These are phyloP conservation scores for Erebia epiphron DNA, from an alignment of 2,888 invertebrate genomes.

Conservation along the genomic window DNA sequence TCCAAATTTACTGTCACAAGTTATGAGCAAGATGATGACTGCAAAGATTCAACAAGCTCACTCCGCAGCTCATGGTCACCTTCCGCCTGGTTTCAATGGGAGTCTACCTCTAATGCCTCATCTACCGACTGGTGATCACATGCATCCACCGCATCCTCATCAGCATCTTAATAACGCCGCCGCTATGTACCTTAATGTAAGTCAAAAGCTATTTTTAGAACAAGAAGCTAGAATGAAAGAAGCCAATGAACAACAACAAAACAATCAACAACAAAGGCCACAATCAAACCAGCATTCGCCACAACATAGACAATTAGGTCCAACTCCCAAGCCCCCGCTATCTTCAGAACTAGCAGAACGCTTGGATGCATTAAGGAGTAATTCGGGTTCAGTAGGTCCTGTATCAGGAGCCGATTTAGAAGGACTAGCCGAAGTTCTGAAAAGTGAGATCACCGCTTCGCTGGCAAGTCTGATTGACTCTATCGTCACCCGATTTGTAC, in stretches of 20 bases:
- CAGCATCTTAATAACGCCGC: conserved; percentile 85
- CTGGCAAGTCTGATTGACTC: conserved; percentile 93
- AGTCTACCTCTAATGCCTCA: conserved; percentile 82
- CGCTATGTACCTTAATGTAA: conserved; percentile 90
- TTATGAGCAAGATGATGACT: conserved; percentile 86
- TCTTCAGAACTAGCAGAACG: conserved; percentile 90
- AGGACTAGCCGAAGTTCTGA: conserved; percentile 94
- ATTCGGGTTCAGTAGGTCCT: conserved; percentile 85
- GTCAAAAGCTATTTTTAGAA: conserved; percentile 90
- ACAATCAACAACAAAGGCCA: conserved; percentile 82
- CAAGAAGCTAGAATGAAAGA: conserved; percentile 90
- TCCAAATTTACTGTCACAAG: conserved; percentile 84
- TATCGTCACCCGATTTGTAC: conserved; percentile 92
- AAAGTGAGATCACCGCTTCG: conserved; percentile 93
- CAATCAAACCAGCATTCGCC: conserved; percentile 84
- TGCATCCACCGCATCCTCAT: conserved; percentile 81
- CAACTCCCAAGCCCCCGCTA: conserved; percentile 74
- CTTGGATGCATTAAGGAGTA: conserved; percentile 88
- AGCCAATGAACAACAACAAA: conserved; percentile 83
- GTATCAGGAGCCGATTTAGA: conserved; percentile 92
- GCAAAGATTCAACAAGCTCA: conserved; percentile 83
- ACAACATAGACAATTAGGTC: conserved; percentile 77
- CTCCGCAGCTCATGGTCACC: conserved; percentile 78
- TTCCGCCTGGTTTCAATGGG: conserved; percentile 84
- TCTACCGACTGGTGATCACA: conserved; percentile 77